phyloP scores from a whole-genome alignment of 1,140 invertebrate genomes.

The Diorhabda sublineata region DNA sequence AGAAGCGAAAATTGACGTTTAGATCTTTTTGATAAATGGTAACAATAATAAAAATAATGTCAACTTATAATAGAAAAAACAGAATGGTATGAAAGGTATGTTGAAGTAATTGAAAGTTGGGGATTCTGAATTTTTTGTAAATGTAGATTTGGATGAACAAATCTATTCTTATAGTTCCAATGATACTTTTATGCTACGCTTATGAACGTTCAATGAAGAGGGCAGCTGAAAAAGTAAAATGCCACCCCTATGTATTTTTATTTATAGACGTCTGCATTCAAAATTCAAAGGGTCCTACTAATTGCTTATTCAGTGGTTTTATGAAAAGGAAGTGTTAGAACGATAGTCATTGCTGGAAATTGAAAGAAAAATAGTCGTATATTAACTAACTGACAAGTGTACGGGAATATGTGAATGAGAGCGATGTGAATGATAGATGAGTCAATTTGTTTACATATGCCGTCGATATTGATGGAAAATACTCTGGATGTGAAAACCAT shows the following conservation, averaged over 20 bases:
- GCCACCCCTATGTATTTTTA: conserved; percentile 4
- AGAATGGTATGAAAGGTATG: no score
- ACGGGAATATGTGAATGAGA: background rate
- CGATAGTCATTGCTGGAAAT: background rate
- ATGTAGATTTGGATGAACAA: no score
- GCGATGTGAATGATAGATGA: background rate
- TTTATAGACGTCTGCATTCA: background rate
- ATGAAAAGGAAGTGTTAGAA: conserved; percentile 2
- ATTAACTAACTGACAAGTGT: background rate
- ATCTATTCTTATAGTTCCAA: background rate
- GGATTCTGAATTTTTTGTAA: no score
- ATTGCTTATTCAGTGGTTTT: conserved; percentile 8
- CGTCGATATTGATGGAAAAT: no score
- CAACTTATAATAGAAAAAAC: no score
- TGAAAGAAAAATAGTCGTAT: background rate
- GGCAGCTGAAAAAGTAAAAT: conserved; percentile 8
- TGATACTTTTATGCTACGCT: background rate
- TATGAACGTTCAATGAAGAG: background rate
- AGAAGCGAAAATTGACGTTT: no score
- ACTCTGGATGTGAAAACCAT: no score
- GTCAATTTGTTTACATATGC: background rate
- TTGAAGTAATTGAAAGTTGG: no score
- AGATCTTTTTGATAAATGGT: no score
- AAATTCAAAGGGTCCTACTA: background rate
- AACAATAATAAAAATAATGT: no score